Percentiles rank a stretch among this genome's conserved stretches.
These are phyloP conservation scores for Whitmania pigra DNA, from an alignment of 1,140 invertebrate genomes.

Conservation along the genomic window DNA sequence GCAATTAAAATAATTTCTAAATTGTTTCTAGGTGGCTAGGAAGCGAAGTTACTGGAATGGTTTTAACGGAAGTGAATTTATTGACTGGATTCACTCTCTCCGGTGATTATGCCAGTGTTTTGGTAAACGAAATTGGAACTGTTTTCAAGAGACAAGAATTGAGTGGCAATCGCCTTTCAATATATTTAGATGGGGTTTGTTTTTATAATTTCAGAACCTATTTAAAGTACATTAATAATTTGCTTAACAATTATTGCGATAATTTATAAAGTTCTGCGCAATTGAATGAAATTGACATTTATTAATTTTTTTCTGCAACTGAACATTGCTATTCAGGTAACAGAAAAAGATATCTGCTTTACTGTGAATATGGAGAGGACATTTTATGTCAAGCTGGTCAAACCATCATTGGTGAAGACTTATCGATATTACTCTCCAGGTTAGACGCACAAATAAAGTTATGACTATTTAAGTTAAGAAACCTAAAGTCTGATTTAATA, in stretches of 20 bases:
- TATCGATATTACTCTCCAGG: conserved; percentile 29
- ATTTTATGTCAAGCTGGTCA: neutral
- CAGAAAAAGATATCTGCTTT: too few species aligned
- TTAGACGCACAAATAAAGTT: too few species aligned
- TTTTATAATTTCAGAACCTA: neutral
- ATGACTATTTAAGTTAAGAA: too few species aligned
- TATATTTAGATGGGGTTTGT: neutral
- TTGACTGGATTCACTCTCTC: conserved; percentile 12
- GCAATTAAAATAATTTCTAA: too few species aligned
- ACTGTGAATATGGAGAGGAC: too few species aligned
- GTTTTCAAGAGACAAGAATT: neutral
- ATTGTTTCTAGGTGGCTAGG: neutral
- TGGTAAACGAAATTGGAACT: neutral
- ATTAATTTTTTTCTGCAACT: too few species aligned
- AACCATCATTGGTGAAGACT: conserved; percentile 27
- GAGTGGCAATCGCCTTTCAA: neutral
- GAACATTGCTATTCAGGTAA: too few species aligned
- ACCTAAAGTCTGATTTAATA: too few species aligned
- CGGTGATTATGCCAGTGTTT: neutral
- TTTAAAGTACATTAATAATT: too few species aligned
- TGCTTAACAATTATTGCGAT: too few species aligned
- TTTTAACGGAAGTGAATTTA: conserved; percentile 8
- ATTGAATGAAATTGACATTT: too few species aligned
- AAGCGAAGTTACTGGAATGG: conserved; percentile 7
- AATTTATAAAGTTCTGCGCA: too few species aligned